Evolutionary conservation across 2,888 invertebrate genomes (phyloP).

Genomic region (Tubulanus polymorphus): DNA sequence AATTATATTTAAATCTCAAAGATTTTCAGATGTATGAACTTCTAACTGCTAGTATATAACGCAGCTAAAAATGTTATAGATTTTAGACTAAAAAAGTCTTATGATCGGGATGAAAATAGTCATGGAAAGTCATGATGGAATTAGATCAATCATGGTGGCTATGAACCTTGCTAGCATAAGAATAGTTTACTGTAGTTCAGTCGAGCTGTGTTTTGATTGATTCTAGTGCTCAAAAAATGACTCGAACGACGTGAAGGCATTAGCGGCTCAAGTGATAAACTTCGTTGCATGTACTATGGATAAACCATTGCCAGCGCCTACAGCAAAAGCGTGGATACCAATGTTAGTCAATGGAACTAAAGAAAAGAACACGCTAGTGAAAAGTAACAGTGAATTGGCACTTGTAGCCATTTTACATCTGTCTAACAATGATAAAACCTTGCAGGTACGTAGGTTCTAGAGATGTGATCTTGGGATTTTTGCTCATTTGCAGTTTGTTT

Average conservation of each 20-base stretch:
- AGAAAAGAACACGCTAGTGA: slow-evolving; percentile 94
- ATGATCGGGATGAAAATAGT: too few species aligned
- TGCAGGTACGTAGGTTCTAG: slow-evolving; percentile 36
- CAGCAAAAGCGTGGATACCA: slow-evolving; percentile 70
- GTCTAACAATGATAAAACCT: slow-evolving; percentile 60
- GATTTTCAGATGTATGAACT: too few species aligned
- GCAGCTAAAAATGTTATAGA: too few species aligned
- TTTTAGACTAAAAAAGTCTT: too few species aligned
- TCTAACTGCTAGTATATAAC: too few species aligned
- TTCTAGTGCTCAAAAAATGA: slow-evolving; percentile 71
- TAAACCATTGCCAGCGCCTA: slow-evolving; percentile 56
- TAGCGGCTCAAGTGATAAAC: slow-evolving; percentile 75
- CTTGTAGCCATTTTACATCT: slow-evolving; percentile 80
- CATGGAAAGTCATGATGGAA: too few species aligned
- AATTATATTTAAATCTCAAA: too few species aligned
- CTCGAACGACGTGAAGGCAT: slow-evolving; percentile 90
- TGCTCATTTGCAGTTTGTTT: too few species aligned
- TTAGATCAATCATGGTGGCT: too few species aligned
- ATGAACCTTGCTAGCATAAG: too few species aligned
- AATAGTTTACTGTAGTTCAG: too few species aligned
- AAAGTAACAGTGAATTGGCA: slow-evolving; percentile 89
- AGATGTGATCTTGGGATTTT: not conserved
- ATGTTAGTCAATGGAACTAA: slow-evolving; percentile 96
- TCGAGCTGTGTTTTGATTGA: too few species aligned
- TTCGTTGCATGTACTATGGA: slow-evolving; percentile 64